Evolutionary conservation across 2,888 invertebrate genomes (phyloP).

Genomic region (Zygaena filipendulae): DNA sequence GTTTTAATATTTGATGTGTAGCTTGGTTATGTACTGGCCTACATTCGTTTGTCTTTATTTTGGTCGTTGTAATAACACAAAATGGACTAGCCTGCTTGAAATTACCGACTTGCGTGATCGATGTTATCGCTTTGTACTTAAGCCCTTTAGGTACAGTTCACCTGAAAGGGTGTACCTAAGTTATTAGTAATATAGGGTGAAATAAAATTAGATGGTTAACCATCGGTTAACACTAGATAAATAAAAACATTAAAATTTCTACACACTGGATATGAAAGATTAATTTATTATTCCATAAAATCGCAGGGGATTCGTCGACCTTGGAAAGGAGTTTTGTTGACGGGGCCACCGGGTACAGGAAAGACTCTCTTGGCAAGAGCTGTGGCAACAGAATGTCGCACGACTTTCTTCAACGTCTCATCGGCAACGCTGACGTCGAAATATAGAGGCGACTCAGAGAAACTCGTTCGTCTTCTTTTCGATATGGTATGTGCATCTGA

Average conservation of each 20-base stretch:
- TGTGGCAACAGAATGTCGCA: slow-evolving; percentile 89
- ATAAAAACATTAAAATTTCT: too few relatives aligned
- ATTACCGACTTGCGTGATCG: slow-evolving; percentile 44
- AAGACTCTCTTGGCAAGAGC: slow-evolving; percentile 88
- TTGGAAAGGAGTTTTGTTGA: slow-evolving; percentile 80
- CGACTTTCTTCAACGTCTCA: slow-evolving; percentile 90
- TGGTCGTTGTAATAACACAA: slow-evolving; percentile 4
- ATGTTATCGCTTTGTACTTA: slow-evolving; percentile 13
- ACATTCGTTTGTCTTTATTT: slow-evolving; percentile 4
- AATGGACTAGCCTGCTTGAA: slow-evolving; percentile 27
- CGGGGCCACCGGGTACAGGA: slow-evolving; percentile 79
- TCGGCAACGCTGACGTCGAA: slow-evolving; percentile 89
- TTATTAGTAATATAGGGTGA: too few relatives aligned
- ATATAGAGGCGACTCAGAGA: slow-evolving; percentile 92
- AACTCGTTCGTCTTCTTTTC: slow-evolving; percentile 85
- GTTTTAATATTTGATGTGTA: background rate
- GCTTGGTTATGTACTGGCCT: background rate
- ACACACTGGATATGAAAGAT: too few relatives aligned
- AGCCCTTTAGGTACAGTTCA: too few relatives aligned
- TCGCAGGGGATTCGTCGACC: slow-evolving; percentile 79
- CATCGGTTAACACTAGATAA: too few relatives aligned
- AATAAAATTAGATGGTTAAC: too few relatives aligned
- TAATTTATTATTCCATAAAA: too few relatives aligned
- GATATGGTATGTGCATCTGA: slow-evolving; percentile 81
- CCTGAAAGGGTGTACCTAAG: too few relatives aligned